Evolutionary conservation across 2,888 invertebrate genomes (phyloP), one percentile per base, ranked within the genome.

Genomic region (Apotomis capreana): DNA sequence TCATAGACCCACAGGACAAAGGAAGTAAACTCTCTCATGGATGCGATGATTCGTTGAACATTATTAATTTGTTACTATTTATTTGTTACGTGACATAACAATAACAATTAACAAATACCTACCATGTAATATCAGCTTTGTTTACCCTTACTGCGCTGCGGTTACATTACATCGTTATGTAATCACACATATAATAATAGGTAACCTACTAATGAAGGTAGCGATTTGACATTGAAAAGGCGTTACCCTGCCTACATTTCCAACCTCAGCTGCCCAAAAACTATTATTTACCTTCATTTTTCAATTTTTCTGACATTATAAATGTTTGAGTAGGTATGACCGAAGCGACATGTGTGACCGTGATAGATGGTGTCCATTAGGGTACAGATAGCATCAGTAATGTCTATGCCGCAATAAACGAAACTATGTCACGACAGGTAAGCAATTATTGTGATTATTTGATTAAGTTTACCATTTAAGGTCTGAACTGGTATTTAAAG

Each of bases 321-420:
- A 67, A 71, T 67, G 55, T 36, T 36, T 26, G 9, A 13, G 49
- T 15, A 15, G n/a, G 61, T 15, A 15, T 26, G 61, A 49, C 37
- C 61, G 51, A 68, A 63, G 78, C 76, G 26, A 26, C 26, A 26
- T 26, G 87, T 83, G 87, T 87, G 84, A 82, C 80, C 77, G 78
- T 90, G 89, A 91, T 87, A 78, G 83, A 88, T 86, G 87, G 84
- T 79, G 76, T 77, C 86, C 87, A 89, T 89, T 88, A 90, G 79
- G 72, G 49, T 57, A 13, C 57, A 76, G 89, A 89, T 88, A 86
- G 75, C 69, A 88, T 87, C 86, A 59, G 76, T 40, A 9, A 13
- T 51, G 55, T 40, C 49, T 15, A 13, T 51, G 74, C 55, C 46
- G 62, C 62, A 57, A 68, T 65, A 68, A 74, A 73, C 54, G 59